A percentile compares a stretch with the other conserved stretches of the same genome.
Conservation (phyloP, 2,797 vertebrate genomes). For the Neosilurus mollespiculum region DNA sequence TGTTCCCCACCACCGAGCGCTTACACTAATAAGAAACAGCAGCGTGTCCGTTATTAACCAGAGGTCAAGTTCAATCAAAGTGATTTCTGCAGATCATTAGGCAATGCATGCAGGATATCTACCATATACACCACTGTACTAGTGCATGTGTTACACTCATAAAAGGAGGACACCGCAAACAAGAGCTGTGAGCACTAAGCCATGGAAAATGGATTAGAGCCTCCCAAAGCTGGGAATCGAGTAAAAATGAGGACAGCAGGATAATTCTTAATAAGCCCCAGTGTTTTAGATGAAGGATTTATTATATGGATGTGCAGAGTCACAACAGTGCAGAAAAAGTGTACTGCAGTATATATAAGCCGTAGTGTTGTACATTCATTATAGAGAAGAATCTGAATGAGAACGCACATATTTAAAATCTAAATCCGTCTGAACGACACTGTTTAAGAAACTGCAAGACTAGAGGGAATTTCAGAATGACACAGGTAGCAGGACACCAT, state of each 20-base stretch:
- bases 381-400: not conserved
- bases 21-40: not conserved
- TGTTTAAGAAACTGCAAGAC: not conserved
- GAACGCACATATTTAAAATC: not conserved
- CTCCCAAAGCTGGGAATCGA: slow-evolving; percentile 12
- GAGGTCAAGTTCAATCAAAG: not conserved
- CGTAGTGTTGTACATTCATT: not conserved
- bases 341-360: not conserved
- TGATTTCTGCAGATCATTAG: slow-evolving; percentile 2
- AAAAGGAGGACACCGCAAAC: slow-evolving; percentile 25
- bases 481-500: not conserved
- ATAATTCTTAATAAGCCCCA: slow-evolving; percentile 24
- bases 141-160: not conserved
- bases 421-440: not conserved
- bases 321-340: not conserved
- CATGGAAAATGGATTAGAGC: slow-evolving; percentile 28
- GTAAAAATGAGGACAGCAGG: slow-evolving; percentile 21
- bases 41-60: not conserved
- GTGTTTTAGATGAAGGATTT: not conserved
- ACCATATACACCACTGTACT: not conserved
- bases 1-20: too few relatives aligned
- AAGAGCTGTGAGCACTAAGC: slow-evolving; percentile 10
- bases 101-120: not conserved
- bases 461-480: not conserved
- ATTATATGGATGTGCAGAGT: not conserved